These are phyloP conservation scores for Ormyrus nitidulus DNA, from an alignment of 2,888 invertebrate genomes.

Conservation along the genomic window DNA sequence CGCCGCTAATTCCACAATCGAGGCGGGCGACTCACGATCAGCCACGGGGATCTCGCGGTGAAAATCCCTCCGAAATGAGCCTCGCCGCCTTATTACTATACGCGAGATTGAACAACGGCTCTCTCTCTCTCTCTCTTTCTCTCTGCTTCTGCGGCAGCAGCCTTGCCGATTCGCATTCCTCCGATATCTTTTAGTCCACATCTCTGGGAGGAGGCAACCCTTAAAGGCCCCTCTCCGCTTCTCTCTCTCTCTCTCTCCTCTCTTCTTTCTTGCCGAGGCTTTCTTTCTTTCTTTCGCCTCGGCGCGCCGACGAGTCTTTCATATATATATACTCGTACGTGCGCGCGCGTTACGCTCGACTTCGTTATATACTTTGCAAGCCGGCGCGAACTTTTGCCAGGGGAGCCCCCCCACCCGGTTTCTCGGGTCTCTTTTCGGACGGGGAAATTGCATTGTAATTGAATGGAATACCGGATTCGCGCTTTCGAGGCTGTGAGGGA, in stretches of 20 bases:
- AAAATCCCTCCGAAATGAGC: slow-evolving; percentile 20
- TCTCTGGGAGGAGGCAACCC: slow-evolving; percentile 27
- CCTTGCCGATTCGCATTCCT: slow-evolving; percentile 44
- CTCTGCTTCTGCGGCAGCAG: neutral
- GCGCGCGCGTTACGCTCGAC: slow-evolving; percentile 14
- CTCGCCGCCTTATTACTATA: too few relatives aligned
- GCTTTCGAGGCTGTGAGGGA: neutral
- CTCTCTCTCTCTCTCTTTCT: too few relatives aligned
- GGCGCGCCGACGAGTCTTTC: too few relatives aligned
- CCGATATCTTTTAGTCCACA: slow-evolving; percentile 50
- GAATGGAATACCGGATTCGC: neutral
- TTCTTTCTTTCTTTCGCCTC: too few relatives aligned
- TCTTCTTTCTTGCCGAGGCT: neutral
- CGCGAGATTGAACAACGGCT: too few relatives aligned
- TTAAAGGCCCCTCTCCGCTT: neutral
- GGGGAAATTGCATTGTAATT: slow-evolving; percentile 15
- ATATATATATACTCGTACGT: neutral
- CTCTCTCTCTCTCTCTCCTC: neutral
- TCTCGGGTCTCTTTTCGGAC: neutral
- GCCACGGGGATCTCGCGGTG: neutral
- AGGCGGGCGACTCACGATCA: slow-evolving; percentile 33
- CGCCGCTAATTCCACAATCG: slow-evolving; percentile 38
- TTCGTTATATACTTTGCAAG: slow-evolving; percentile 9
- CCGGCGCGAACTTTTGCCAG: neutral
- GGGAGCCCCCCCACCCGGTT: too few relatives aligned